Evolutionary conservation across 1,140 invertebrate species (phyloP).

Genomic region (Halesus radiatus): DNA sequence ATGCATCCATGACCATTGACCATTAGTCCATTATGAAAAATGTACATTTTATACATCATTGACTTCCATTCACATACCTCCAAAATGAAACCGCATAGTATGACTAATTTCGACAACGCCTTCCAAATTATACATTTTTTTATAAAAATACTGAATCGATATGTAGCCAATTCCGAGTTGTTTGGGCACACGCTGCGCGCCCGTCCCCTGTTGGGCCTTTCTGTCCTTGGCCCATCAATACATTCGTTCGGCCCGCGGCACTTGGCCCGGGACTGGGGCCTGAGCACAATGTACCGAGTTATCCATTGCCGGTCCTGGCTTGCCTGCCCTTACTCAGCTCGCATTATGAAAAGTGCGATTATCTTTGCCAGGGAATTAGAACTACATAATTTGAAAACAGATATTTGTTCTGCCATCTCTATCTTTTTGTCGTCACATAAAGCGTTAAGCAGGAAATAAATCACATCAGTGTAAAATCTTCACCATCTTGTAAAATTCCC

Average conservation of each 20-base stretch:
- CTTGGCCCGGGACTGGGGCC: not conserved
- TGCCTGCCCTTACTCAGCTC: slow-evolving; percentile 27
- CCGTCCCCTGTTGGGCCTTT: slow-evolving; percentile 25
- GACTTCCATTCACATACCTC: too few species aligned
- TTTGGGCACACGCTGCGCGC: slow-evolving; percentile 53
- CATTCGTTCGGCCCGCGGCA: not conserved
- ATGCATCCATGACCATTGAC: too few species aligned
- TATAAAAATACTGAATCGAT: slow-evolving; percentile 29
- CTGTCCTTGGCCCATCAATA: slow-evolving; percentile 31
- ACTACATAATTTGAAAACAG: not conserved
- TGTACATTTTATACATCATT: too few species aligned
- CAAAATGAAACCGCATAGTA: too few species aligned
- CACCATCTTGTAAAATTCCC: too few species aligned
- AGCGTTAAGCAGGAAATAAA: too few species aligned
- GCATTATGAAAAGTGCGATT: slow-evolving; percentile 33
- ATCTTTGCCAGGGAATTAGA: slow-evolving; percentile 19
- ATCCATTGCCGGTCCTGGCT: slow-evolving; percentile 1
- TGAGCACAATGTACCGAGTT: slow-evolving; percentile 50
- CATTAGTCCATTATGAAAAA: too few species aligned
- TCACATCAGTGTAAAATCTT: too few species aligned
- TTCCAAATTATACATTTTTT: not conserved
- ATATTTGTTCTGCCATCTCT: too few species aligned
- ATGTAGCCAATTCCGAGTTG: slow-evolving; percentile 47
- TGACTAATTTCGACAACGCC: too few species aligned
- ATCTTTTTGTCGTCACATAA: too few species aligned